phyloP scores from a whole-genome alignment of 2,113 vertebrate species.

The Camelus dromedarius region DNA sequence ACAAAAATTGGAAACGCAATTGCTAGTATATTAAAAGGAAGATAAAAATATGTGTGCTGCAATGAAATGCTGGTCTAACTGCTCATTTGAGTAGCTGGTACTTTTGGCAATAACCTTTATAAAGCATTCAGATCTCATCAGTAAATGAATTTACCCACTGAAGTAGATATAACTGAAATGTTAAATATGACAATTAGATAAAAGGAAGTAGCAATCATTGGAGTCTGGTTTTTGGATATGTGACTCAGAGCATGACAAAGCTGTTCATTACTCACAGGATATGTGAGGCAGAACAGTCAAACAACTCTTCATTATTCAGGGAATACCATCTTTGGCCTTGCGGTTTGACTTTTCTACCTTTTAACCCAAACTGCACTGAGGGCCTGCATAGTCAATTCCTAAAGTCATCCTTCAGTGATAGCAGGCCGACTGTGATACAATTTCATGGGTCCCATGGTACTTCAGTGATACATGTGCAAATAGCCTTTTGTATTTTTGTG shows the following conservation, averaged over 20 bases:
- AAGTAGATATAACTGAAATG: background rate
- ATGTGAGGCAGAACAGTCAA: background rate
- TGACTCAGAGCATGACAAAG: background rate
- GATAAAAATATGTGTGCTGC: background rate
- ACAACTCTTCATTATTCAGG: background rate
- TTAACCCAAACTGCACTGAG: background rate
- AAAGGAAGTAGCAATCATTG: constrained; percentile 1
- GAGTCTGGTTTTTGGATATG: constrained; percentile 16
- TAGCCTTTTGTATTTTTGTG: constrained; percentile 44
- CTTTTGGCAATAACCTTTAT: background rate
- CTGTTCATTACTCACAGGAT: background rate
- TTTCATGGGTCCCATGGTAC: background rate
- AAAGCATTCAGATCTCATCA: background rate
- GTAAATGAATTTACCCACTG: background rate
- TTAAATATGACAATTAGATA: background rate
- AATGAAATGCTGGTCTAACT: background rate
- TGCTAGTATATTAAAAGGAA: background rate
- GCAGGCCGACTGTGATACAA: background rate
- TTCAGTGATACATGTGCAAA: constrained; percentile 24
- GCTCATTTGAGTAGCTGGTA: background rate
- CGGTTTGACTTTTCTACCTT: background rate
- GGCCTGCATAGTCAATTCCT: background rate
- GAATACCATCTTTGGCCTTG: background rate
- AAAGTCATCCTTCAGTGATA: background rate
- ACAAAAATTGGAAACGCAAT: background rate